Conservation (phyloP, 2,113 vertebrate species). For the Cyphomyrus discorhynchus region DNA sequence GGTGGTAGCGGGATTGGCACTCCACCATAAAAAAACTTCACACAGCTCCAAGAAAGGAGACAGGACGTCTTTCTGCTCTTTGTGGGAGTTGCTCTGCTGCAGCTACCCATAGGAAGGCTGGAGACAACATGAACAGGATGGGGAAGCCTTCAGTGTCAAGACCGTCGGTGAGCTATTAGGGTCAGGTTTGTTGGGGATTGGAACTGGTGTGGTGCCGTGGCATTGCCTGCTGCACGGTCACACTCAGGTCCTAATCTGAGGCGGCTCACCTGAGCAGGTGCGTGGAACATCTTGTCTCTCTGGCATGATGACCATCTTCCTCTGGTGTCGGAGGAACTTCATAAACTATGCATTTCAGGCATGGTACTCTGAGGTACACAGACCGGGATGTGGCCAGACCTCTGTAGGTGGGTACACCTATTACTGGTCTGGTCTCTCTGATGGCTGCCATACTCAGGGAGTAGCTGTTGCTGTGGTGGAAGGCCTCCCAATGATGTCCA, state of each 20-base stretch:
- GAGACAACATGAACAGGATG: not conserved
- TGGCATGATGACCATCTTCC: not conserved
- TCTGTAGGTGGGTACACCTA: not conserved
- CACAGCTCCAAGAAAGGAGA: not conserved
- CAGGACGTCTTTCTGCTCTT: not conserved
- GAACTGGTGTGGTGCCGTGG: not conserved
- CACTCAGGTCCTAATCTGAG: not conserved
- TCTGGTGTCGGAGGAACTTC: not conserved
- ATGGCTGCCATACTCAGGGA: not conserved
- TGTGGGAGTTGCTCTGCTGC: too few relatives aligned
- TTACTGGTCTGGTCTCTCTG: not conserved
- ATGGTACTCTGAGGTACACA: not conserved
- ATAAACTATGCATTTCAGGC: not conserved
- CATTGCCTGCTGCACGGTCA: not conserved
- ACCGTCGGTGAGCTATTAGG: too few relatives aligned
- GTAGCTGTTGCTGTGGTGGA: not conserved
- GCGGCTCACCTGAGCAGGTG: too few relatives aligned
- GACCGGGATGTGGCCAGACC: not conserved
- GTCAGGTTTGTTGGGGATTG: not conserved
- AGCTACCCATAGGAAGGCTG: not conserved
- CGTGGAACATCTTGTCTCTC: too few relatives aligned
- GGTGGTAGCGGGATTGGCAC: not conserved
- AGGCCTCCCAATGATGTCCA: too few relatives aligned
- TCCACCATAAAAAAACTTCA: not conserved
- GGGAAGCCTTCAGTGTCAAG: not conserved